phyloP scores from a whole-genome alignment of 2,797 vertebrate genomes.

The Macropus fuliginosus region DNA sequence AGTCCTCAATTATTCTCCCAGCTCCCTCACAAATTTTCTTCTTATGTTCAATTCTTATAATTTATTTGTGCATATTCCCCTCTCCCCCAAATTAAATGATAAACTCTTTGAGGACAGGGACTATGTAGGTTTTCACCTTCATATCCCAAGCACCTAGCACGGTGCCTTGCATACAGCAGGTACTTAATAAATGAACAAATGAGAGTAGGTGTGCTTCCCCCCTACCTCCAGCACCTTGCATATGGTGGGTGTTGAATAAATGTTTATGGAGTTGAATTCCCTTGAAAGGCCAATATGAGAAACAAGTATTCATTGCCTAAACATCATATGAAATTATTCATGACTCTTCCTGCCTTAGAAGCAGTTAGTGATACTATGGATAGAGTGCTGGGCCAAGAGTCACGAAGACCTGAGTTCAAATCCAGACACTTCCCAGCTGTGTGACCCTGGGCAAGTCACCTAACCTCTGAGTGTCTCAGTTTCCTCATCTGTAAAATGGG shows the following conservation, averaged over 20 bases:
- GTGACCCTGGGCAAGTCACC: not conserved
- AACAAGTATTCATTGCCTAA: not conserved
- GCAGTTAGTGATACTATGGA: not conserved
- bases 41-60: not conserved
- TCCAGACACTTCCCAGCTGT: not conserved
- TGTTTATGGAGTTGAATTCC: conserved; percentile 37
- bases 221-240: not conserved
- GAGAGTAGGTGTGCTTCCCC: not conserved
- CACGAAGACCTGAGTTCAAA: not conserved
- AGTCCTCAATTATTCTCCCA: not conserved
- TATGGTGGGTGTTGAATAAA: not conserved
- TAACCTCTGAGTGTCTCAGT: not conserved
- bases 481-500: not conserved
- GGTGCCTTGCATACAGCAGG: not conserved
- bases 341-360: not conserved
- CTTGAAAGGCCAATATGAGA: not conserved
- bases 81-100: not conserved
- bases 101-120: not conserved
- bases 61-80: not conserved
- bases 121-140: not conserved
- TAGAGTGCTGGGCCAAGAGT: not conserved
- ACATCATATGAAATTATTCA: not conserved
- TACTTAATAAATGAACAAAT: not conserved
- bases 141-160: not conserved
- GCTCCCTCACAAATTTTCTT: not conserved